Conservation (phyloP, 2,797 vertebrate species). For the Malacoctenus gilli region DNA sequence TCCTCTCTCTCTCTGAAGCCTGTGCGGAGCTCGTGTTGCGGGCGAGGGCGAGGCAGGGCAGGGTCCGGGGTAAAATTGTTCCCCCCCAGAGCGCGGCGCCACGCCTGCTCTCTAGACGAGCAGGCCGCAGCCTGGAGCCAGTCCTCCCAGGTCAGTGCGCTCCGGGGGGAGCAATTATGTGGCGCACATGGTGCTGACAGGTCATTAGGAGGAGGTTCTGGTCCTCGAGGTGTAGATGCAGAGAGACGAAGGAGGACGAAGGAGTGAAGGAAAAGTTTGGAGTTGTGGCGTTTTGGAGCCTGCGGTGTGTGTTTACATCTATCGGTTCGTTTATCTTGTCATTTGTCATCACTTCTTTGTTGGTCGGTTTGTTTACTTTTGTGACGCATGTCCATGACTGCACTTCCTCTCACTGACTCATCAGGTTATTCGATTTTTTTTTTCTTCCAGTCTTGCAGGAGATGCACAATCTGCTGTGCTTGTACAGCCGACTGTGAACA, state of each 20-base stretch:
- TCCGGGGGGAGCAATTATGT: constrained; percentile 85
- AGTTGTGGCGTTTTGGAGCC: constrained; percentile 49
- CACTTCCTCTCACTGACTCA: constrained; percentile 40
- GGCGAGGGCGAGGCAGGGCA: constrained; percentile 80
- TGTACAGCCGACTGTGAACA: constrained; percentile 34
- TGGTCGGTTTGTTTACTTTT: constrained; percentile 11
- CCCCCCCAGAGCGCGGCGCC: constrained; percentile 85
- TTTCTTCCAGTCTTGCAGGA: constrained; percentile 39
- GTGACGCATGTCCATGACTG: constrained; percentile 45
- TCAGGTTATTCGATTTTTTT: constrained; percentile 49
- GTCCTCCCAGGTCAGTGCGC: constrained; percentile 87
- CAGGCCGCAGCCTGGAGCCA: constrained; percentile 87
- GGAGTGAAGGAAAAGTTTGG: constrained; percentile 45
- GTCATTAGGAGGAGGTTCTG: constrained; percentile 60
- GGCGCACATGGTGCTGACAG: constrained; percentile 58
- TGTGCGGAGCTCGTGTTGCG: constrained; percentile 84
- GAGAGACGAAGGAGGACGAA: constrained; percentile 27
- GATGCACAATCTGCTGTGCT: constrained; percentile 47
- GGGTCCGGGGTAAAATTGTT: constrained; percentile 84
- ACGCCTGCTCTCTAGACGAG: constrained; percentile 87
- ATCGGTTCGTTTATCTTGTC: constrained; percentile 35
- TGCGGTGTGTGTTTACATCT: constrained; percentile 46
- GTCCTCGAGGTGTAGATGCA: constrained; percentile 52
- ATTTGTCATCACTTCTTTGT: constrained; percentile 44
- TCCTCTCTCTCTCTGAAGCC: constrained; percentile 87